Evolutionary conservation across 2,888 invertebrate species (phyloP).

Genomic region (Campoplex nolae): DNA sequence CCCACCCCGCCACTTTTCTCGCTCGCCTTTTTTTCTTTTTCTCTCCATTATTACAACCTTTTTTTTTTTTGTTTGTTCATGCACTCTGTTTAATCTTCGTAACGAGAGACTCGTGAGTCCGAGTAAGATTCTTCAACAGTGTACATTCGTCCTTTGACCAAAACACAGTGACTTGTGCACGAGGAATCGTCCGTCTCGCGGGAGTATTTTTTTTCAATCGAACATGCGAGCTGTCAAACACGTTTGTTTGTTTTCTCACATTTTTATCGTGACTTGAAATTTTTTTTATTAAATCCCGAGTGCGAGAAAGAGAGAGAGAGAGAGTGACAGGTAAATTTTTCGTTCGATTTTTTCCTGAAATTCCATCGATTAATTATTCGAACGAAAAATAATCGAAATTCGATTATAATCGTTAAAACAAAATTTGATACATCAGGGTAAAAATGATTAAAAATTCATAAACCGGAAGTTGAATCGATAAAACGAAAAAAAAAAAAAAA

Average conservation of each 20-base stretch:
- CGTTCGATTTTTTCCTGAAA: too few relatives aligned
- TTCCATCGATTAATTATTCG: too few relatives aligned
- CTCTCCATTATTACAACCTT: conserved; percentile 17
- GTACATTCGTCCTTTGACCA: conserved; percentile 42
- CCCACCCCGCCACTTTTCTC: neutral
- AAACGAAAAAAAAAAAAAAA: too few relatives aligned
- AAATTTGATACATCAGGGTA: too few relatives aligned
- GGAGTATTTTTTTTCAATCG: neutral
- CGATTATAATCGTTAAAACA: too few relatives aligned
- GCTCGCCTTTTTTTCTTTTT: conserved; percentile 10
- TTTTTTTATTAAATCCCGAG: neutral
- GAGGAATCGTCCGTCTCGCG: neutral
- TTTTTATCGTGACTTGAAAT: neutral
- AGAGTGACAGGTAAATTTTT: neutral
- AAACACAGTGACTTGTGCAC: neutral
- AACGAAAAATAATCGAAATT: too few relatives aligned
- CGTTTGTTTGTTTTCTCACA: neutral
- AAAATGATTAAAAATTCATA: too few relatives aligned
- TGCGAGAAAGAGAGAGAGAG: neutral
- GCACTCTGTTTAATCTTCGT: conserved; percentile 67
- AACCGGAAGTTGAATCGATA: too few relatives aligned
- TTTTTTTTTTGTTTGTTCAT: conserved; percentile 14
- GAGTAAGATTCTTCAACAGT: conserved; percentile 49
- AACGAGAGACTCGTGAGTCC: conserved; percentile 68
- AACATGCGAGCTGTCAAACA: conserved; percentile 39